Percentiles rank a stretch among this genome's conserved stretches.
phyloP scores from a whole-genome alignment of 2,888 invertebrate genomes.

The Dryocosmus kuriphilus region DNA sequence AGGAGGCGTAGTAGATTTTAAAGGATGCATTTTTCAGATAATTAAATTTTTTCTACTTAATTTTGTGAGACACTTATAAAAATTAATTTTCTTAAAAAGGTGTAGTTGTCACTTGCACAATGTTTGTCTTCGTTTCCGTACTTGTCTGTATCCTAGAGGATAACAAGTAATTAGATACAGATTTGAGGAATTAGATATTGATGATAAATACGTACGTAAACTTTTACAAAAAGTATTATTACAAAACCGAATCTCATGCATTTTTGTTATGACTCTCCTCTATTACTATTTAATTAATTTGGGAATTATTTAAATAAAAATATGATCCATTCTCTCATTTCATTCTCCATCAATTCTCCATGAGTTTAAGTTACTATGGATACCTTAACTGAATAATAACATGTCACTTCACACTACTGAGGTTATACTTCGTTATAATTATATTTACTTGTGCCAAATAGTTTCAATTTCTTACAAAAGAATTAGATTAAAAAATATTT shows the following conservation, averaged over 20 bases:
- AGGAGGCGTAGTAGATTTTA: conserved; percentile 39
- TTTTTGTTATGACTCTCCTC: background rate
- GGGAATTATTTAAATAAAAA: background rate
- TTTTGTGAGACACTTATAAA: background rate
- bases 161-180: conserved; percentile 64
- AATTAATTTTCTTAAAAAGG: background rate
- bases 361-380: background rate
- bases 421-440: background rate
- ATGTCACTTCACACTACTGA: background rate
- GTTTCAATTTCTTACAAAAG: background rate
- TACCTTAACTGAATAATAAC: background rate
- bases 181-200: background rate
- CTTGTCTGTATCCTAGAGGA: conserved; percentile 52
- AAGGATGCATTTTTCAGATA: conserved; percentile 60
- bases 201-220: too few relatives aligned
- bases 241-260: background rate
- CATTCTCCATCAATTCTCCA: background rate
- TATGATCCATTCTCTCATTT: background rate
- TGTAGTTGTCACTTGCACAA: background rate
- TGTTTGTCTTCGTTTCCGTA: conserved; percentile 42
- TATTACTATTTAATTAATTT: background rate
- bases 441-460: background rate
- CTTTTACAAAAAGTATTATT: background rate
- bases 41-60: background rate
- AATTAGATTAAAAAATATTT: background rate